Conservation (phyloP, 2,888 invertebrate genomes). For the Dryomyza anilis region DNA sequence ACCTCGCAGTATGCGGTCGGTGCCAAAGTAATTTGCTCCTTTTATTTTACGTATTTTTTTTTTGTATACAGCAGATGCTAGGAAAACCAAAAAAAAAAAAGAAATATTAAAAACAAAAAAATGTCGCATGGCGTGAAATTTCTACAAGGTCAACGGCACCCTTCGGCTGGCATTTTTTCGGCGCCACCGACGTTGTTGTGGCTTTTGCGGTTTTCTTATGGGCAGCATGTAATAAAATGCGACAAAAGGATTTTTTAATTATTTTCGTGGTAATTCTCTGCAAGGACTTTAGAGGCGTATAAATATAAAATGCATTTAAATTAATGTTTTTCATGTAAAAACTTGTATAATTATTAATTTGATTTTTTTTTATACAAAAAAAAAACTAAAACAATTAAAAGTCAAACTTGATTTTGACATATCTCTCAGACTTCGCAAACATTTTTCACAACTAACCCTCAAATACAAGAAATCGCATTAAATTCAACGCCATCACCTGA, state of each 20-base stretch:
- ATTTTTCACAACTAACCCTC: too few relatives aligned
- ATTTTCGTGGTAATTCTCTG: not conserved
- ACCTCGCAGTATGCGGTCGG: not conserved
- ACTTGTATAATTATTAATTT: too few relatives aligned
- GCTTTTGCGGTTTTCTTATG: not conserved
- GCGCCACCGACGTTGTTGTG: not conserved
- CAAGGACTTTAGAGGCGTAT: not conserved
- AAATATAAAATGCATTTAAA: not conserved
- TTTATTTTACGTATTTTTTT: not conserved
- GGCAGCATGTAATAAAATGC: too few relatives aligned
- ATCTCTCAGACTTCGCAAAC: too few relatives aligned
- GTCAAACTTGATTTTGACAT: too few relatives aligned
- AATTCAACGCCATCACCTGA: too few relatives aligned
- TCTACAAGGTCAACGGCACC: constrained; percentile 6
- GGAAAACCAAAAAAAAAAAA: not conserved
- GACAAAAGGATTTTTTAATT: not conserved
- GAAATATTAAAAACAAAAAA: constrained; percentile 4
- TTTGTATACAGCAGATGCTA: not conserved
- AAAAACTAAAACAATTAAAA: too few relatives aligned
- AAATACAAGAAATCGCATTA: too few relatives aligned
- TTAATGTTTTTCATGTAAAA: too few relatives aligned
- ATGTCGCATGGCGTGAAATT: constrained; percentile 13
- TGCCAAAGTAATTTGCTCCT: constrained; percentile 3
- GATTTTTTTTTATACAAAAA: too few relatives aligned
- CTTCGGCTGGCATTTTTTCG: not conserved